Conservation (phyloP, 2,113 vertebrate species). For the Antidorcas marsupialis region DNA sequence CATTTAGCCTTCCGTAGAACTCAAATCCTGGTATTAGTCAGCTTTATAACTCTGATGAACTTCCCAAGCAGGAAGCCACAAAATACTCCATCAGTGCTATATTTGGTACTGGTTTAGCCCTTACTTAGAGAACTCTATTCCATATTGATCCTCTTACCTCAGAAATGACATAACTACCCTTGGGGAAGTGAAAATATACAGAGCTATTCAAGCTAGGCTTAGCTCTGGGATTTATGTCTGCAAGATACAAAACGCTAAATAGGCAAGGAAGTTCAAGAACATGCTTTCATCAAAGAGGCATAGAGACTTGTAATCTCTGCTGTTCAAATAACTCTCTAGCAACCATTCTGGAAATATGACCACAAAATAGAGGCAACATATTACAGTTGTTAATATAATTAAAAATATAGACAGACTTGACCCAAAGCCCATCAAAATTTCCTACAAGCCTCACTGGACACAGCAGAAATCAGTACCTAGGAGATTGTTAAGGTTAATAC, state of each 20-base stretch:
- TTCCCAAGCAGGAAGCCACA: constrained; percentile 48
- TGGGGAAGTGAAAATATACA: constrained; percentile 30
- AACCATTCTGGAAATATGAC: background rate
- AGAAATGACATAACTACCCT: constrained; percentile 44
- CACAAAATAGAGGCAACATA: background rate
- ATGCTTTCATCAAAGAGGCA: constrained; percentile 26
- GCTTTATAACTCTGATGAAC: background rate
- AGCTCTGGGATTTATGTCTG: background rate
- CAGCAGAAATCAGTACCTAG: background rate
- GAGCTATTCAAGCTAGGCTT: constrained; percentile 5
- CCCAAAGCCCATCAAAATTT: background rate
- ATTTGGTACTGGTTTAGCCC: constrained; percentile 21
- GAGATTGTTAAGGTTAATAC: background rate
- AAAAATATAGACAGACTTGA: background rate
- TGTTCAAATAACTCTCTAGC: background rate
- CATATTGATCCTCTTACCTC: constrained; percentile 54
- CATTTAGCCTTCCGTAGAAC: background rate
- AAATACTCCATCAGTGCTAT: background rate
- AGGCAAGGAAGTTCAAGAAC: constrained; percentile 26
- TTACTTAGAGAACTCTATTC: constrained; percentile 45
- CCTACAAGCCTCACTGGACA: background rate
- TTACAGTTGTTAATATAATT: background rate
- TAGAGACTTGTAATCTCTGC: background rate
- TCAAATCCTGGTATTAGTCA: constrained; percentile 41
- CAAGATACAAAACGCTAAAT: constrained; percentile 39